Percentiles rank a stretch among this genome's conserved stretches.
These are phyloP conservation scores for Zygaena filipendulae DNA, from an alignment of 2,888 invertebrate genomes.

Conservation along the genomic window DNA sequence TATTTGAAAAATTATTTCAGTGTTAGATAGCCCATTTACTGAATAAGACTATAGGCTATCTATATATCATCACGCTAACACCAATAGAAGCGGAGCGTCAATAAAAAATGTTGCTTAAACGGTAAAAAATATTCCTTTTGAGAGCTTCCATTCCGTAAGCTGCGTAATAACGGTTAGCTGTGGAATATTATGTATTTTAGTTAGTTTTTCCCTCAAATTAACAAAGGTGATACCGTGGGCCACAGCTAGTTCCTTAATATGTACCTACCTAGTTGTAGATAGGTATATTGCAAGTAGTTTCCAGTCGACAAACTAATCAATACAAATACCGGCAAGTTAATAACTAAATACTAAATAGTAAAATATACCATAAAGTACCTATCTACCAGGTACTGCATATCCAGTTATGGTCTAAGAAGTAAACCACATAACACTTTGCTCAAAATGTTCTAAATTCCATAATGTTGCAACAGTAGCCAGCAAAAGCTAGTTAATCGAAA, in stretches of 20 bases:
- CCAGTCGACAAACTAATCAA: too few species aligned
- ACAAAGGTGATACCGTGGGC: too few species aligned
- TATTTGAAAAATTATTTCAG: not conserved
- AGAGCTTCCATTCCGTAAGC: not conserved
- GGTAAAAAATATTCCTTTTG: not conserved
- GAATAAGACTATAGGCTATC: not conserved
- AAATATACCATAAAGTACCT: too few species aligned
- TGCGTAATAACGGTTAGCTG: not conserved
- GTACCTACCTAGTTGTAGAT: too few species aligned
- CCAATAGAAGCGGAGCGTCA: not conserved
- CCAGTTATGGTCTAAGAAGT: not conserved
- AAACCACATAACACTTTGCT: not conserved
- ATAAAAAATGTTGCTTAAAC: not conserved
- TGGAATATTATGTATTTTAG: too few species aligned
- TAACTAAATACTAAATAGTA: too few species aligned
- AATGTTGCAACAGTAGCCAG: not conserved
- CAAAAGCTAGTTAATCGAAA: conserved; percentile 30
- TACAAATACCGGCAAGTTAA: too few species aligned
- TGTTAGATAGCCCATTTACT: not conserved
- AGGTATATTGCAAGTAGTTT: too few species aligned
- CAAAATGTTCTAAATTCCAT: not conserved
- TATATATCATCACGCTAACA: not conserved
- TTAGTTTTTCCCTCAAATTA: too few species aligned
- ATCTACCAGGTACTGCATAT: too few species aligned
- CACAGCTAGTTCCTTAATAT: too few species aligned